Evolutionary conservation across 2,888 invertebrate species (phyloP), one percentile per base, ranked within the genome.

Genomic region (Choristoneura rosaceana): DNA sequence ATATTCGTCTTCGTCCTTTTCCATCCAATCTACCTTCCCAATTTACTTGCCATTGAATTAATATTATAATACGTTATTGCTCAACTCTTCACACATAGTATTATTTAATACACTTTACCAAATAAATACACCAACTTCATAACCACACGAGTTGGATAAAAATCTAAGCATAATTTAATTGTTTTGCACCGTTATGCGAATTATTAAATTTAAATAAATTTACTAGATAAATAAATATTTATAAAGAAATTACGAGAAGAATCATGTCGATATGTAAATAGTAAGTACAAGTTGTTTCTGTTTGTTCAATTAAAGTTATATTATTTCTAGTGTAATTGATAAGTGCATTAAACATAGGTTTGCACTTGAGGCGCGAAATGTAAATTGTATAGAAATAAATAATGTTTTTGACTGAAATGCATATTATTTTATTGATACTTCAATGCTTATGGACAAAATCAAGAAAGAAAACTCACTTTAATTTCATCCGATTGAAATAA

Each of bases 311-410:
- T 68, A 45, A 59, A 63, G 41, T 73, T 73, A 73, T 73, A 61
- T 68, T 73, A 63, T 63, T 71, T 73, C 69, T 73, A 52, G 59
- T 73, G 68, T 69, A 64, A 64, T 68, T 41, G 38, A 58, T 69
- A 69, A 73, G 73, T 69, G 73, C 73, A 73, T 69, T 63, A 38
- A 73, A 33, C 15, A 69, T 73, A 73, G 73, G 52, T 52, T 38
- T 68, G 73, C 91, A 90, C 85, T 82, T 81, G 82, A 84, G 81
- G 84, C 84, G 89, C 87, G 83, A 81, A 80, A 85, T 90, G 90
- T 91, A 89, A 87, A 90, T 90, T 91, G 87, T 91, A 91, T 89
- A 90, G 88, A 88, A 91, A 91, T 90, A 91, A 92, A 92, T 80
- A 82, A 88, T 89, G 88, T 90, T 90, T 90, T 90, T 88, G 83